Evolutionary conservation across 2,797 vertebrate species (phyloP).

Genomic region (Serranus cabrilla): DNA sequence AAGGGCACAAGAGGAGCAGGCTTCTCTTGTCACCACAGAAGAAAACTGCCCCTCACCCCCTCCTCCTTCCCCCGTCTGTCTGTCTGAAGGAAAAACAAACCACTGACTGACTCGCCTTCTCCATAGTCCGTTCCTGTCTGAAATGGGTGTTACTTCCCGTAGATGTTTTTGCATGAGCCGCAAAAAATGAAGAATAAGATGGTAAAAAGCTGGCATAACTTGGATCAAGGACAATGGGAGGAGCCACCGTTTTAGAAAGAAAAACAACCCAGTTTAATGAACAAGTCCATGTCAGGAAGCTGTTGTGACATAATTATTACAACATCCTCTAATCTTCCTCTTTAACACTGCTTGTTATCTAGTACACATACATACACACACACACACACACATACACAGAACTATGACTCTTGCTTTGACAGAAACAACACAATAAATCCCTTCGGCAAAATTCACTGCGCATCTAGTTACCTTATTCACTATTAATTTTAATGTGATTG

Average conservation of each 20-base stretch:
- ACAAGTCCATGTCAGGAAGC: conserved; percentile 25
- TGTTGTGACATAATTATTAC: conserved; percentile 57
- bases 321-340: conserved; percentile 60
- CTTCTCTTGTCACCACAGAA: conserved; percentile 59
- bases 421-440: conserved; percentile 20
- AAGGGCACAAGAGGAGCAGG: conserved; percentile 42
- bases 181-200: conserved; percentile 1
- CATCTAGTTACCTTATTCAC: conserved; percentile 39
- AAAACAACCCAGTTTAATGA: conserved; percentile 29
- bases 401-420: conserved; percentile 5
- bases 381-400: conserved; percentile 5
- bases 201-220: conserved; percentile 4
- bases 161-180: conserved; percentile 46
- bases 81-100: conserved; percentile 72
- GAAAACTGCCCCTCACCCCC: conserved; percentile 47
- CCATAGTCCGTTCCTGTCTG: conserved; percentile 53
- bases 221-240: conserved; percentile 38
- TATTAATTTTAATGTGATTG: conserved; percentile 35
- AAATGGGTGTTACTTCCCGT: conserved; percentile 51
- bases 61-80: conserved; percentile 30
- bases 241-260: conserved; percentile 18
- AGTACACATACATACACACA: conserved; percentile 8
- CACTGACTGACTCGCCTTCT: conserved; percentile 51
- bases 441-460: conserved; percentile 30
- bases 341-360: conserved; percentile 47